Evolutionary conservation across 2,888 invertebrate genomes (phyloP).

Genomic region (Boloria euphrosyne): DNA sequence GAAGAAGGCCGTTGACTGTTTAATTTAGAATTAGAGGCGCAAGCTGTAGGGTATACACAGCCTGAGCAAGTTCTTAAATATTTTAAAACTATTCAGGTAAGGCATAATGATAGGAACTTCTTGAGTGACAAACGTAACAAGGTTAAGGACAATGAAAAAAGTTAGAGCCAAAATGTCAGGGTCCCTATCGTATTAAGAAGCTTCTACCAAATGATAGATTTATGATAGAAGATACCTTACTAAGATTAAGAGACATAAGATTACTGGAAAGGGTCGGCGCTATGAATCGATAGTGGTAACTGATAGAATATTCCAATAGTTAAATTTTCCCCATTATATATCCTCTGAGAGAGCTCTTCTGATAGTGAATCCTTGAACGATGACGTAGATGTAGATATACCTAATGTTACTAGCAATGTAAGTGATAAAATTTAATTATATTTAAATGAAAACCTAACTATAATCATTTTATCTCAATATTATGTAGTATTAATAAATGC

Average conservation of each 20-base stretch:
- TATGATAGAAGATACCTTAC: slow-evolving; percentile 5
- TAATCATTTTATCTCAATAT: no score
- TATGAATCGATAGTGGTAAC: slow-evolving; percentile 15
- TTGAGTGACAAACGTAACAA: background rate
- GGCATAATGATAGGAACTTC: no score
- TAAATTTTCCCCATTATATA: background rate
- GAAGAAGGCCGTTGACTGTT: slow-evolving; percentile 41
- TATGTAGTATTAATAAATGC: no score
- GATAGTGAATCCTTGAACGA: background rate
- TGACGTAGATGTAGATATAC: no score
- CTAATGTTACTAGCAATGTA: no score
- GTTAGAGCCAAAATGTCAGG: slow-evolving; percentile 20
- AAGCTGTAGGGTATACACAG: slow-evolving; percentile 13
- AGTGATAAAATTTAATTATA: no score
- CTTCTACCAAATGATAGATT: slow-evolving; percentile 16
- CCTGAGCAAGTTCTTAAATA: background rate
- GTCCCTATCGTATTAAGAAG: slow-evolving; percentile 16
- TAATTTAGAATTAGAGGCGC: slow-evolving; percentile 38
- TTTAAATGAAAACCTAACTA: no score
- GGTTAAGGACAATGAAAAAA: slow-evolving; percentile 11
- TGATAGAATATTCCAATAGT: slow-evolving; percentile 17
- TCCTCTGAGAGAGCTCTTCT: background rate
- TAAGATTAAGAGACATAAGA: no score
- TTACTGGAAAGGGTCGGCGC: background rate
- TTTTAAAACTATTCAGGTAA: no score